Conservation (phyloP, 2,888 invertebrate species). For the Pegoplata infirma region DNA sequence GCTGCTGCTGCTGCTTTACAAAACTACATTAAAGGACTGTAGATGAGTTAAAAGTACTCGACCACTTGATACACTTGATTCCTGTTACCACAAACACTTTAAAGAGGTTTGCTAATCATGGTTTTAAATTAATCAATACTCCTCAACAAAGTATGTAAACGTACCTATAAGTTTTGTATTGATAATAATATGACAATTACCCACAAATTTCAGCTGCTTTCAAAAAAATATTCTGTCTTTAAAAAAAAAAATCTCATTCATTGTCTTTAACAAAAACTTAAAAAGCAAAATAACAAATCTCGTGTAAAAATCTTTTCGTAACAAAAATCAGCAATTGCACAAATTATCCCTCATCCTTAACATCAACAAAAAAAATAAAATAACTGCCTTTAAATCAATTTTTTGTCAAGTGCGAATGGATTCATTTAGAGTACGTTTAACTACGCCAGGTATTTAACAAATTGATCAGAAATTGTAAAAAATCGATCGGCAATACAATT, state of each 20-base stretch:
- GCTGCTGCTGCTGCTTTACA: constrained; percentile 32
- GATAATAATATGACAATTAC: constrained; percentile 59
- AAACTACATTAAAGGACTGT: constrained; percentile 47
- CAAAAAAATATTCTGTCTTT: neutral
- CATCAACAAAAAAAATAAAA: neutral
- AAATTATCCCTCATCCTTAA: constrained; percentile 35
- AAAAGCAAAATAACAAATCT: constrained; percentile 29
- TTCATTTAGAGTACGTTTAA: constrained; percentile 61
- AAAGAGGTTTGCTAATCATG: constrained; percentile 53
- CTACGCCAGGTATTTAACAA: constrained; percentile 60
- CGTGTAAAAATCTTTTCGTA: constrained; percentile 51
- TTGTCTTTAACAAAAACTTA: neutral
- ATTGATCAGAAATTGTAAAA: constrained; percentile 52
- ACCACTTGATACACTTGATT: constrained; percentile 11
- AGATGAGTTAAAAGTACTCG: constrained; percentile 48
- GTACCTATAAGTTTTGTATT: constrained; percentile 28
- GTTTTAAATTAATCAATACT: constrained; percentile 61
- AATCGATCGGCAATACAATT: constrained; percentile 59
- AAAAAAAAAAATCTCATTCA: constrained; percentile 56
- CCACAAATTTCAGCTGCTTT: constrained; percentile 60
- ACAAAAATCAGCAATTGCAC: constrained; percentile 43
- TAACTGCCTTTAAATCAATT: constrained; percentile 21
- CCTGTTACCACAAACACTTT: constrained; percentile 45
- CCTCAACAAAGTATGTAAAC: neutral
- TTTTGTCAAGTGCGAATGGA: constrained; percentile 60